These are phyloP conservation scores for Halcyon leucocephala DNA, from an alignment of 2,797 vertebrate genomes.

Conservation along the genomic window DNA sequence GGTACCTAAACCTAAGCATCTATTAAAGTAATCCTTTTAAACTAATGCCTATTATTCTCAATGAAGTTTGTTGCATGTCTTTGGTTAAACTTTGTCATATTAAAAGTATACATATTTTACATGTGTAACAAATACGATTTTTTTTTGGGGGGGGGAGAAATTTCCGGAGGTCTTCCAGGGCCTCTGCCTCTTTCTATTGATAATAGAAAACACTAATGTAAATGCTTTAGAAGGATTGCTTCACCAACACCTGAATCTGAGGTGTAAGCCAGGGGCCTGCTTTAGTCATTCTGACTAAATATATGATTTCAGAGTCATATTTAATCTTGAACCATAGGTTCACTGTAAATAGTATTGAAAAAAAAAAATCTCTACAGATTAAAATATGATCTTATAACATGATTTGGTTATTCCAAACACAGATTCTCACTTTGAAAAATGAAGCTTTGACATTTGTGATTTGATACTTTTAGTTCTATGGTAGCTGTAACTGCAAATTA, in stretches of 20 bases:
- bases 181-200: background rate
- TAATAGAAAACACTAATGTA: background rate
- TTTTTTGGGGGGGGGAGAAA: too few species aligned
- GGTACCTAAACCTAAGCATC: background rate
- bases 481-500: constrained; percentile 2
- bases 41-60: background rate
- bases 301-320: background rate
- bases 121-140: background rate
- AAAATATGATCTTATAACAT: background rate
- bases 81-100: background rate
- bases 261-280: background rate
- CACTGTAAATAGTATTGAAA: background rate
- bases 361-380: background rate
- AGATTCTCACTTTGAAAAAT: background rate
- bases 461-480: background rate
- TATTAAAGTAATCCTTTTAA: background rate
- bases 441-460: background rate
- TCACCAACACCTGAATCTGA: background rate
- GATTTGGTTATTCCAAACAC: background rate
- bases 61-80: background rate
- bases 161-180: background rate
- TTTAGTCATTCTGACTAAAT: constrained; percentile 7
- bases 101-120: background rate
- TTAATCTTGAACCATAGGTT: background rate
- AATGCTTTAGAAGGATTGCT: background rate